These are phyloP conservation scores for Gnatocerus cornutus DNA, from an alignment of 2,888 invertebrate species.

Conservation along the genomic window DNA sequence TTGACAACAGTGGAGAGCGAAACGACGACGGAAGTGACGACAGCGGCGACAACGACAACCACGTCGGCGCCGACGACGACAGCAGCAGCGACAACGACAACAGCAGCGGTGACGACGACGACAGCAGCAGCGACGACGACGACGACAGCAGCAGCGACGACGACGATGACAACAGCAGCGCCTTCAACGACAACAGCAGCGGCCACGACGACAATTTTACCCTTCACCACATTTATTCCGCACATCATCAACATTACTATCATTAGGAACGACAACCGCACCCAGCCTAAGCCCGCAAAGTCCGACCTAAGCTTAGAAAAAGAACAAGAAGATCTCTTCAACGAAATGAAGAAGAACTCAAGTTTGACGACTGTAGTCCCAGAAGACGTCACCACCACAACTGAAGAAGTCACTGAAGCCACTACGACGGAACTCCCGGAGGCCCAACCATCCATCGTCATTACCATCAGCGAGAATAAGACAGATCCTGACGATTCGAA, in stretches of 20 bases:
- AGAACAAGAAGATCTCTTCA: constrained; percentile 30
- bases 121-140: constrained; percentile 11
- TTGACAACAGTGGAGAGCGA: constrained; percentile 54
- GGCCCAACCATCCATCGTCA: constrained; percentile 50
- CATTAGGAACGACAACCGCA: constrained; percentile 52
- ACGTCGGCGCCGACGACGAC: not conserved
- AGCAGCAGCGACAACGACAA: not conserved
- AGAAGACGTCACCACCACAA: not conserved
- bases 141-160: not conserved
- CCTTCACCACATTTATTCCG: constrained; percentile 8
- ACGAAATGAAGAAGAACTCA: constrained; percentile 43
- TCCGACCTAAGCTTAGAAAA: constrained; percentile 59
- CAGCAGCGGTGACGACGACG: constrained; percentile 8
- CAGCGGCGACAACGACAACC: not conserved
- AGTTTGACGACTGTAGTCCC: constrained; percentile 12
- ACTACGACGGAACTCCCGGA: constrained; percentile 17
- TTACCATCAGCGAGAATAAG: constrained; percentile 52
- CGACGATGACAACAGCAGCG: not conserved
- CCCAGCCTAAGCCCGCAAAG: constrained; percentile 57
- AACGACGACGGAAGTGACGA: constrained; percentile 21
- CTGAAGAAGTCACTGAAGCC: constrained; percentile 29
- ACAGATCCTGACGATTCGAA: constrained; percentile 51
- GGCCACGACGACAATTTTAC: not conserved
- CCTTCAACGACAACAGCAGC: constrained; percentile 10
- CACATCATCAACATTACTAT: constrained; percentile 57